These are phyloP conservation scores for Aricia artaxerxes DNA, from an alignment of 2,888 invertebrate genomes.

Conservation along the genomic window DNA sequence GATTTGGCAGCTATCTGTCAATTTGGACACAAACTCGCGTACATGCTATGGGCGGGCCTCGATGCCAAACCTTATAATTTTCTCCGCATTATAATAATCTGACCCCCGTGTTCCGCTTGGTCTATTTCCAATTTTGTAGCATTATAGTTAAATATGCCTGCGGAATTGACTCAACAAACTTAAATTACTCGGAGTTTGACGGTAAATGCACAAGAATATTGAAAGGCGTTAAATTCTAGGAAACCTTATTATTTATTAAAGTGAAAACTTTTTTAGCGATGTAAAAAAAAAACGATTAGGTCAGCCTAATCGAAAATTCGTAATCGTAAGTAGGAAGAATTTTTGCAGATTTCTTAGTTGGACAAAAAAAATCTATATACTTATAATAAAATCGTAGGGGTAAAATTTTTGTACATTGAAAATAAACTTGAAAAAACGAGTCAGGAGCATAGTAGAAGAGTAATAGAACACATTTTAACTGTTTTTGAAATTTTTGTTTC, in stretches of 20 bases:
- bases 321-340: no score
- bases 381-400: no score
- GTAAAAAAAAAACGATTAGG: no score
- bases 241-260: neutral
- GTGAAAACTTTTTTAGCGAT: no score
- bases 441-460: no score
- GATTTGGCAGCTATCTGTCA: slow-evolving; percentile 8
- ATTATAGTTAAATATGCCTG: neutral
- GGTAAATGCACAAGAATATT: neutral
- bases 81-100: neutral
- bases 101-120: slow-evolving; percentile 9
- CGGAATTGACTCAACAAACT: neutral
- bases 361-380: no score
- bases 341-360: no score
- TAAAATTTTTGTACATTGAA: no score
- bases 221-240: neutral
- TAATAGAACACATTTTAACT: no score
- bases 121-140: slow-evolving; percentile 4
- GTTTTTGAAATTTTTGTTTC: no score
- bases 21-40: neutral
- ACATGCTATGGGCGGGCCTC: slow-evolving; percentile 8
- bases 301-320: no score
- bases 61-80: slow-evolving; percentile 10
- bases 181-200: neutral
- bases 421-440: no score